Conservation (phyloP, 2,888 invertebrate genomes). For the Elegia similella region DNA sequence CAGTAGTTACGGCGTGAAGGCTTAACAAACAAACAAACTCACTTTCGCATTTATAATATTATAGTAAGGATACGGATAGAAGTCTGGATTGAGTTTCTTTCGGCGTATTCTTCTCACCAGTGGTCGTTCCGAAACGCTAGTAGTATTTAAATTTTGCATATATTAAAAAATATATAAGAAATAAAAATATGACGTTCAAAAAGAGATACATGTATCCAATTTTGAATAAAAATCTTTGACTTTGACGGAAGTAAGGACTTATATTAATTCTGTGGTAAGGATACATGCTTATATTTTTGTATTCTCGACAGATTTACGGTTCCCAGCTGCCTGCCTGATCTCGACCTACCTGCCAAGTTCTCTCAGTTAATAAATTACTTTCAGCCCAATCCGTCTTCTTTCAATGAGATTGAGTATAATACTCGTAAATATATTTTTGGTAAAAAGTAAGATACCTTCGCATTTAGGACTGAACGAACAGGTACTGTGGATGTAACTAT, state of each 20-base stretch:
- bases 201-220: too few relatives aligned
- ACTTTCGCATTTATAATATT: background rate
- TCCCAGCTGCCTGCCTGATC: background rate
- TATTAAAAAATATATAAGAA: too few relatives aligned
- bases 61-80: background rate
- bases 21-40: background rate
- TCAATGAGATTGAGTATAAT: background rate
- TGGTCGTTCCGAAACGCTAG: too few relatives aligned
- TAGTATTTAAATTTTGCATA: too few relatives aligned
- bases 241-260: too few relatives aligned
- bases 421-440: background rate
- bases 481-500: too few relatives aligned
- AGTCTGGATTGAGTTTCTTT: too few relatives aligned
- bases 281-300: too few relatives aligned
- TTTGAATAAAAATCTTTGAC: too few relatives aligned
- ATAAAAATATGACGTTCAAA: too few relatives aligned
- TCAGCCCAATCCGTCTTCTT: slow-evolving; percentile 3
- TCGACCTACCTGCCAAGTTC: background rate
- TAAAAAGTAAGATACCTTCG: background rate
- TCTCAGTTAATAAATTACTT: background rate
- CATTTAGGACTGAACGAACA: background rate
- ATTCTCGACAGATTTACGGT: background rate
- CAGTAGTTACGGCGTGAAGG: background rate
- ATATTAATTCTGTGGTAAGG: too few relatives aligned
- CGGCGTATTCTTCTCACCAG: too few relatives aligned